These are phyloP conservation scores for Trimorus sp. DNA, from an alignment of 2,888 invertebrate genomes.

Conservation along the genomic window DNA sequence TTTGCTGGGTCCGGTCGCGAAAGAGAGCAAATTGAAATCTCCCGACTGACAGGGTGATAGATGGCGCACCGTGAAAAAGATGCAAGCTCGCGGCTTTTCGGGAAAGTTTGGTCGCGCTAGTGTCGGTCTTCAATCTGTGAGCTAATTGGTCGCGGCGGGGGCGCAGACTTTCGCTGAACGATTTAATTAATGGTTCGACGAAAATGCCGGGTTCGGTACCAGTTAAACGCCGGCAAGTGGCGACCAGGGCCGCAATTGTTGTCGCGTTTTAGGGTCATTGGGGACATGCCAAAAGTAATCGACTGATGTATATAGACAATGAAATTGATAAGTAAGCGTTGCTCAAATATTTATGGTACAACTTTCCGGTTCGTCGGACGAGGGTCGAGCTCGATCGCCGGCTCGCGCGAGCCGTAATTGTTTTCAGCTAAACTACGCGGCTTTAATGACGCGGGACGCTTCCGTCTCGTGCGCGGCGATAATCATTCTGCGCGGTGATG, in stretches of 20 bases:
- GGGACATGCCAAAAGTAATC: constrained; percentile 39
- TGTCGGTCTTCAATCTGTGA: too few species aligned
- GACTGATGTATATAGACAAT: constrained; percentile 58
- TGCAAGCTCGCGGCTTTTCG: constrained; percentile 39
- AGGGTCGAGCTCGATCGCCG: constrained; percentile 39
- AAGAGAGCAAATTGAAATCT: constrained; percentile 81
- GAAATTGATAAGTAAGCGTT: constrained; percentile 41
- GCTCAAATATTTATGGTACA: constrained; percentile 66
- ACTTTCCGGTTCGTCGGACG: constrained; percentile 26
- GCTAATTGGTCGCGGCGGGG: constrained; percentile 12
- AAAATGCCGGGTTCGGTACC: too few species aligned
- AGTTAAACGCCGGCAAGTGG: too few species aligned
- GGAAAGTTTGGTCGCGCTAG: constrained; percentile 1
- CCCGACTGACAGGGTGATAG: constrained; percentile 80
- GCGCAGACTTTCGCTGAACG: too few species aligned
- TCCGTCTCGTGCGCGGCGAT: too few species aligned
- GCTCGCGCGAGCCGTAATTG: constrained; percentile 39
- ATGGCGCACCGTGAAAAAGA: constrained; percentile 69
- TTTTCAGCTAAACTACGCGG: constrained; percentile 38
- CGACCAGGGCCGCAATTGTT: too few species aligned
- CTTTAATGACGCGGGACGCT: not conserved
- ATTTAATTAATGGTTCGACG: too few species aligned
- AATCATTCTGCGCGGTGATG: too few species aligned
- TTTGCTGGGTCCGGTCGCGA: constrained; percentile 76
- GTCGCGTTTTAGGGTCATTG: not conserved